phyloP scores from a whole-genome alignment of 2,888 invertebrate species.

The Andricus curvator region DNA sequence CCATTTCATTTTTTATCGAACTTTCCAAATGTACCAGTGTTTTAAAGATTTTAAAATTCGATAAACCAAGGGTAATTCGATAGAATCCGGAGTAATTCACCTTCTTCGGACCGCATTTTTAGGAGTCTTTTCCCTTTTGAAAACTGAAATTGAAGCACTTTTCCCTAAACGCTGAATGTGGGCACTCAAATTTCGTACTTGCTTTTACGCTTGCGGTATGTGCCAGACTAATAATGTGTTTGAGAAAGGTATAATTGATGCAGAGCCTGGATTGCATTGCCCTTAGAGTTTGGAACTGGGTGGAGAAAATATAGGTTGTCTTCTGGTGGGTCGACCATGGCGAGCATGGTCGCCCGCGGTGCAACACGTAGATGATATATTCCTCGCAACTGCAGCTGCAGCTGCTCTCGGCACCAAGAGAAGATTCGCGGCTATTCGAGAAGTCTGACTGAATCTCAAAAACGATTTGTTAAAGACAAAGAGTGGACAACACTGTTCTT shows the following conservation, averaged over 20 bases:
- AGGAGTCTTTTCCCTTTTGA: neutral
- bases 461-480: conserved; percentile 45
- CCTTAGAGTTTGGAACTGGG: conserved; percentile 73
- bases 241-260: conserved; percentile 76
- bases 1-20: no score
- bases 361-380: conserved; percentile 77
- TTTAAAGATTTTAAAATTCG: no score
- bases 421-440: conserved; percentile 42
- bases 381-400: conserved; percentile 75
- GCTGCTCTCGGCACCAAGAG: conserved; percentile 46
- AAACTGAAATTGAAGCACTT: neutral
- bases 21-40: no score
- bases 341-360: conserved; percentile 75
- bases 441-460: conserved; percentile 51
- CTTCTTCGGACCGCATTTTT: no score
- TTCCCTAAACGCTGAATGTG: conserved; percentile 21
- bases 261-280: conserved; percentile 65
- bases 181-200: neutral
- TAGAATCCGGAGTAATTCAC: no score
- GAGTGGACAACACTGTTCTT: conserved; percentile 17
- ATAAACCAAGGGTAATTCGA: no score
- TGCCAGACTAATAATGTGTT: conserved; percentile 73
- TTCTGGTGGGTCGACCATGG: conserved; percentile 68
- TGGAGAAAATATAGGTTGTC: conserved; percentile 78
- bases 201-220: conserved; percentile 49